Evolutionary conservation across 2,888 invertebrate genomes (phyloP).

Genomic region (Drosophila borealis): DNA sequence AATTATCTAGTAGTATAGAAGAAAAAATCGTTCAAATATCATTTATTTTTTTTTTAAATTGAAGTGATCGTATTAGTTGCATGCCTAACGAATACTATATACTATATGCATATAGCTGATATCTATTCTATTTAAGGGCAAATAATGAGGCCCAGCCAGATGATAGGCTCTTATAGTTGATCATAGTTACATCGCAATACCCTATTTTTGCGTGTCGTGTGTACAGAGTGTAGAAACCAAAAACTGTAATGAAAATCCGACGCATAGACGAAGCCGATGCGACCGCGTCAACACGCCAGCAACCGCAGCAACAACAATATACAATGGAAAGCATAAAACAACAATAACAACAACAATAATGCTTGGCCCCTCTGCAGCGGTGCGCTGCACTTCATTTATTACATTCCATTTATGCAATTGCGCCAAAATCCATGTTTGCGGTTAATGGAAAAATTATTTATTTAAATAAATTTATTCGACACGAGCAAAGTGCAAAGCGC

Average conservation of each 20-base stretch:
- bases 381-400: conserved; percentile 67
- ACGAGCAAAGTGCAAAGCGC: conserved; percentile 34
- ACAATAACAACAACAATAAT: conserved; percentile 9
- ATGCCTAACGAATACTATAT: no score
- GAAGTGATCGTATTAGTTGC: no score
- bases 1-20: no score
- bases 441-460: conserved; percentile 78
- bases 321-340: background rate
- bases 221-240: conserved; percentile 14
- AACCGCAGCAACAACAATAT: conserved; percentile 50
- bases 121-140: no score
- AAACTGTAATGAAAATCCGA: conserved; percentile 33
- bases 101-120: no score
- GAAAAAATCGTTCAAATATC: no score
- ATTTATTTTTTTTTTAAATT: no score
- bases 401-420: conserved; percentile 76
- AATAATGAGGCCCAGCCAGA: no score
- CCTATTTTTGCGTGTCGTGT: background rate
- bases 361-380: conserved; percentile 12
- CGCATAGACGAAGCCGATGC: conserved; percentile 35
- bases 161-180: no score
- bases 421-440: conserved; percentile 75
- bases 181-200: no score
- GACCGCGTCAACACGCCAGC: conserved; percentile 69
- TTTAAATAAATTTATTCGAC: conserved; percentile 74